These are phyloP conservation scores for Panopea generosa DNA, from an alignment of 2,888 invertebrate species.

Conservation along the genomic window DNA sequence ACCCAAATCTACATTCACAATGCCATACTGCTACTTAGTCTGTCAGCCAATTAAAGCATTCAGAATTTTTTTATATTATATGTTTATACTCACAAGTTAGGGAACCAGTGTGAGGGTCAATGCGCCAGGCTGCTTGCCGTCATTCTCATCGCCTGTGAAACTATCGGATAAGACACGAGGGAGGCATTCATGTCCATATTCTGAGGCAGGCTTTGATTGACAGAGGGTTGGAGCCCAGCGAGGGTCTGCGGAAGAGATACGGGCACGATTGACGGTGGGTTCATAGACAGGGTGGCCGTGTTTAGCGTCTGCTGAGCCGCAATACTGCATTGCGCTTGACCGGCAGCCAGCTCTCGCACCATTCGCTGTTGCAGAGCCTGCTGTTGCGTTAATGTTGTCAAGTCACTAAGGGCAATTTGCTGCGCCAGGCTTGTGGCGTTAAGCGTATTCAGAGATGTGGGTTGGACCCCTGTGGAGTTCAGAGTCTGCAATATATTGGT, in stretches of 20 bases:
- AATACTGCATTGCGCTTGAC: conserved; percentile 65
- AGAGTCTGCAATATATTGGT: conserved; percentile 73
- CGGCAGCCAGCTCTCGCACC: conserved; percentile 72
- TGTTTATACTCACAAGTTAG: conserved; percentile 28
- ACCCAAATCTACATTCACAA: not conserved
- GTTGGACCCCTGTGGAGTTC: conserved; percentile 69
- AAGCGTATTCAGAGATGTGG: conserved; percentile 66
- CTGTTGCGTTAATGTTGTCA: conserved; percentile 67
- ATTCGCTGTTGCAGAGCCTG: conserved; percentile 81
- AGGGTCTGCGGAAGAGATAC: conserved; percentile 77
- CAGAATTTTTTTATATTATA: too few species aligned
- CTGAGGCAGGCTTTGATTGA: conserved; percentile 63
- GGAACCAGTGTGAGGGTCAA: conserved; percentile 45
- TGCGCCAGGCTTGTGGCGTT: conserved; percentile 82
- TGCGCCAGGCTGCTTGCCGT: conserved; percentile 78
- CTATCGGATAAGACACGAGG: conserved; percentile 80
- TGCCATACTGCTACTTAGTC: too few species aligned
- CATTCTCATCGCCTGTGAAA: conserved; percentile 80
- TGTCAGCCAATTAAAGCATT: not conserved
- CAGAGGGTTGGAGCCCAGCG: conserved; percentile 74
- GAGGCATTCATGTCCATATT: conserved; percentile 73
- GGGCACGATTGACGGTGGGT: conserved; percentile 73
- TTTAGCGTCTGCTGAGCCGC: conserved; percentile 66
- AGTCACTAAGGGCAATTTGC: conserved; percentile 82
- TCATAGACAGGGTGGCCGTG: conserved; percentile 72